phyloP scores from a whole-genome alignment of 2,797 vertebrate genomes.

The Podarcis siculus region DNA sequence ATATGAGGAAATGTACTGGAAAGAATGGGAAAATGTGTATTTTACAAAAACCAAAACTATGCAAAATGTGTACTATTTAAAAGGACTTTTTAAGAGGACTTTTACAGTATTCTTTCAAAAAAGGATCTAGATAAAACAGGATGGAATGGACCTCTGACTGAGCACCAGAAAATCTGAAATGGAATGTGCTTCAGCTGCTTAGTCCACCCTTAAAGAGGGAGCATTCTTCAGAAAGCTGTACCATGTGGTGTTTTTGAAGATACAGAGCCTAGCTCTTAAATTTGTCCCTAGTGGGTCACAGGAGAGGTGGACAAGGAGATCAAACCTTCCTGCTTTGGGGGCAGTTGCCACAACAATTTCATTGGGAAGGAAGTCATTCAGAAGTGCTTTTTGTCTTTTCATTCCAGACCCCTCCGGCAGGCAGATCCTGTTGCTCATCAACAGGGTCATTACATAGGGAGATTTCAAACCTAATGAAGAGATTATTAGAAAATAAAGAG shows the following conservation, averaged over 20 bases:
- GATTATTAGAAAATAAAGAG: slow-evolving; percentile 43
- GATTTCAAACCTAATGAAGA: slow-evolving; percentile 33
- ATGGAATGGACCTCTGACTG: too few relatives aligned
- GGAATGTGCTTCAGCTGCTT: background rate
- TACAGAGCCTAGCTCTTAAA: background rate
- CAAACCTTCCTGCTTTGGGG: background rate
- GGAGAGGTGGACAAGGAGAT: background rate
- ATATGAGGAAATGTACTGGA: too few relatives aligned
- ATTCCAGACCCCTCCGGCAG: background rate
- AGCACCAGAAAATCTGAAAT: too few relatives aligned
- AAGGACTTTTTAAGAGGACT: too few relatives aligned
- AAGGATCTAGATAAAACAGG: too few relatives aligned
- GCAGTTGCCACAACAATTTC: background rate
- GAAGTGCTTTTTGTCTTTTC: background rate
- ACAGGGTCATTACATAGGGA: slow-evolving; percentile 8
- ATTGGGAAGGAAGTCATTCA: background rate
- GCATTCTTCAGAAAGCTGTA: background rate
- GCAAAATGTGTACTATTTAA: too few relatives aligned
- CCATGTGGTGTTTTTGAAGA: background rate
- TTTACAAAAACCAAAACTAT: too few relatives aligned
- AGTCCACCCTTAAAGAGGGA: too few relatives aligned
- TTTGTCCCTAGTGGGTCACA: background rate
- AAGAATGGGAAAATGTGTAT: too few relatives aligned
- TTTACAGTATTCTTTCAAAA: too few relatives aligned
- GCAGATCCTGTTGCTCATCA: slow-evolving; percentile 8